Evolutionary conservation across 2,113 vertebrate genomes (phyloP), one percentile per base, ranked within the genome.

Genomic region (Anthoscopus minutus): DNA sequence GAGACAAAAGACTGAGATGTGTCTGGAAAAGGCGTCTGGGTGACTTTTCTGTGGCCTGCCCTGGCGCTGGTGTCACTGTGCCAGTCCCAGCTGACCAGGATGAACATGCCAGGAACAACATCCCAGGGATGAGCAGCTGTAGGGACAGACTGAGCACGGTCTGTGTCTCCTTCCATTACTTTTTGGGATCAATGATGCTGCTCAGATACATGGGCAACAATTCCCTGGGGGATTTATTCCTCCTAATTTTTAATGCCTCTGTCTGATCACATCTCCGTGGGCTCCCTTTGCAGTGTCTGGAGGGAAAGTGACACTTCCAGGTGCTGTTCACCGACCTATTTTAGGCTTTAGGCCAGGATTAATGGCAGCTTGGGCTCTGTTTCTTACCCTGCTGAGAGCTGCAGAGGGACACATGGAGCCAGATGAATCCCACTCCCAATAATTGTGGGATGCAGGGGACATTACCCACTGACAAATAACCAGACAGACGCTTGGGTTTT

Each of bases 391-490:
- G 53, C 74, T 42, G 74, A 65, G 67, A 72, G 53, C 37, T 79
- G 56, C 62, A 89, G 54, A 86, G 71, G 79, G 62, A 82, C 85
- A 54, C 23, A 11, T 3, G 73, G 23, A 88, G 50, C 17, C 67
- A 38, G 81, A 77, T 77, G 88, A 83, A 73, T 83, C 67, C 86
- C 82, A 91, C 58, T 27, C 25, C 27, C 57, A 56, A 19, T n/a
- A 77, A 83, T 8, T 76, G 74, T 5, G 3, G 74, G 79, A 83
- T 88, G 71, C 70, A 86, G 88, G 71, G 62, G 42, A 94, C 76
- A 62, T 90, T 77, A 54, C 82, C 80, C 54, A 13, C 35, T 92
- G 95, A 93, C 80, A 92, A 92, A 92, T 18, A 78, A 50, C 82
- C 81, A 50, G 88, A 70, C 82, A 92, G 67, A 66, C 1, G 10